A percentile compares a stretch with the other conserved stretches of the same genome.
Conservation (phyloP, 2,797 vertebrate genomes). For the Manis crassicaudata region DNA sequence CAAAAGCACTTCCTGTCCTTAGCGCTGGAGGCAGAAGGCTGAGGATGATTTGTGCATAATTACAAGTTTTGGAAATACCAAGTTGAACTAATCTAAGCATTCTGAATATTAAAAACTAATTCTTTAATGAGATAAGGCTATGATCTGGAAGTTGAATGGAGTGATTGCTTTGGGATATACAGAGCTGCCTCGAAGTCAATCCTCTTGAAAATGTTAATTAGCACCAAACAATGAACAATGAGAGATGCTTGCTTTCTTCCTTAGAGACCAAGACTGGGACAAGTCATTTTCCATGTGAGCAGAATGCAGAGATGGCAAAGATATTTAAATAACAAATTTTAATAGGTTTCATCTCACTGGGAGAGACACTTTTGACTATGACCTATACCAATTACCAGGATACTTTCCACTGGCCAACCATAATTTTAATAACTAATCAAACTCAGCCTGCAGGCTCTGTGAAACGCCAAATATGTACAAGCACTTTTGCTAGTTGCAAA, state of each 20-base stretch:
- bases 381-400: constrained; percentile 93
- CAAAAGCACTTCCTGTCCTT: neutral
- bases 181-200: constrained; percentile 67
- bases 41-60: constrained; percentile 56
- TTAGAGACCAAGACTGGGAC: constrained; percentile 82
- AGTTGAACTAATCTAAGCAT: constrained; percentile 74
- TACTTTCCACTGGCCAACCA: constrained; percentile 90
- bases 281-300: constrained; percentile 80
- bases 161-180: constrained; percentile 76
- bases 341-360: constrained; percentile 91
- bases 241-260: constrained; percentile 81
- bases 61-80: constrained; percentile 69
- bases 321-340: constrained; percentile 95
- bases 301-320: constrained; percentile 84
- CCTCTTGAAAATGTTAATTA: constrained; percentile 86
- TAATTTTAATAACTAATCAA: constrained; percentile 92
- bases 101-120: constrained; percentile 74
- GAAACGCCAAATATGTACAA: constrained; percentile 84
- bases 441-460: constrained; percentile 84
- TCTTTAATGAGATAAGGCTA: constrained; percentile 77
- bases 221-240: constrained; percentile 85
- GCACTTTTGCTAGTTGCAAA: constrained; percentile 76
- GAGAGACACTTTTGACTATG: constrained; percentile 93
- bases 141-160: constrained; percentile 72
- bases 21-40: neutral